Base-by-base conservation (phyloP, 1,140 invertebrate species). In the Pogonomyrmex californicus region DNA sequence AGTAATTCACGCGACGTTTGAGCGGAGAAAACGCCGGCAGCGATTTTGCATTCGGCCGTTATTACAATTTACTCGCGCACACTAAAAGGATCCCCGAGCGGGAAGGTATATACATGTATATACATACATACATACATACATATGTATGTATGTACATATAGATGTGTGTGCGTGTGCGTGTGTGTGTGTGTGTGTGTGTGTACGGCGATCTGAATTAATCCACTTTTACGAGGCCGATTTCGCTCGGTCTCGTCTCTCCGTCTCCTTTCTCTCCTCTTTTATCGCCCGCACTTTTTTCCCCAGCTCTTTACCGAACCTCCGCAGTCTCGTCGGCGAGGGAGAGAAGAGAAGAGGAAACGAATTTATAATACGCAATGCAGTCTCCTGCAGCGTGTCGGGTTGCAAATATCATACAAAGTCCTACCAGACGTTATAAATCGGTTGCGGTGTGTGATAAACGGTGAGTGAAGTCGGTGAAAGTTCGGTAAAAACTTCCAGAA, bases 41-140 rank as follows among this genome's bases (percentile, higher is more conserved):
- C 78, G 68, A 83, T 83, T 83, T 75, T 73, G 68, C 79, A 75
- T 83, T 83, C 79, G 79, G 41, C 68, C 79, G 68, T 83, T 83
- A 83, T 83, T 83, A 83, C 79, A 83, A 83, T 83, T 83, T 75
- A 83, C 68, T 62, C 66, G 79, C 41, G 75, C 33, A 36, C 49
- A 47, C 56, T 62, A 77, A 87, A 81, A 75, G 56, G 76, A 81
- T 49, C 66, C 58, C 30, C 10, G 14, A n/a, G 1, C 12, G n/a
- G 17, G 54, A 56, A 66, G 44, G 36, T 83, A 38, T 86, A 47
- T 66, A 14, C 36, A 4, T 7, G 30, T n/a, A 9, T 47, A 47
- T 0, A n/a, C n/a, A 23, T 10, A 33, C 23, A 63, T 47, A 23
- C 23, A 23, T 23, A 23, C 23, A 23, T 23, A 23, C 23, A 23